phyloP scores from a whole-genome alignment of 2,113 vertebrate genomes.

The Pholis gunnellus region DNA sequence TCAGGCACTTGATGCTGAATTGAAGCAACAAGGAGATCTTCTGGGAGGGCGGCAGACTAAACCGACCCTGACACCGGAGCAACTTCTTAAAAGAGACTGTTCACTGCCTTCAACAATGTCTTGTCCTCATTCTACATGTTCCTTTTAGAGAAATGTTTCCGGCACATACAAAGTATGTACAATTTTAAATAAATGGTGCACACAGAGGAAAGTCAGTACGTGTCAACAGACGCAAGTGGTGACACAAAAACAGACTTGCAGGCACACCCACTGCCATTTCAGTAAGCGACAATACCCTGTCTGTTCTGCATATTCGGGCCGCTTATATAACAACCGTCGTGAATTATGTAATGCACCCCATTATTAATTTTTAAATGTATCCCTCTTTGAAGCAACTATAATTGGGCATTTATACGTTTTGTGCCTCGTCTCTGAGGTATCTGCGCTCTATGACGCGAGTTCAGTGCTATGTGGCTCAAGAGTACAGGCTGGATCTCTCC shows the following conservation, averaged over 20 bases:
- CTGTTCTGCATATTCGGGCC: conserved; percentile 61
- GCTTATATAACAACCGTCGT: conserved; percentile 75
- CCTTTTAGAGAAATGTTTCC: neutral
- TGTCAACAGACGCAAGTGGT: neutral
- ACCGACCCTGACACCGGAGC: conserved; percentile 49
- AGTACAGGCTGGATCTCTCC: conserved; percentile 16
- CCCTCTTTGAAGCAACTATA: conserved; percentile 77
- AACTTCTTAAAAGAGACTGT: conserved; percentile 15
- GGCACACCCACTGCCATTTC: conserved; percentile 35
- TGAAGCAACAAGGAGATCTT: conserved; percentile 46
- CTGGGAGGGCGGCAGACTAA: conserved; percentile 22
- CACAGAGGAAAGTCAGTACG: neutral
- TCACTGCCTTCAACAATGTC: conserved; percentile 13
- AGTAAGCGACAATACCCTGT: conserved; percentile 58
- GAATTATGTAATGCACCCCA: conserved; percentile 69
- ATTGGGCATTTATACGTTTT: conserved; percentile 80
- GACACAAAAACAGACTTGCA: conserved; percentile 8
- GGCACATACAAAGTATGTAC: neutral
- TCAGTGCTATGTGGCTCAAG: conserved; percentile 44
- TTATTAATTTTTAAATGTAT: conserved; percentile 77
- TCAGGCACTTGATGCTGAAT: conserved; percentile 48
- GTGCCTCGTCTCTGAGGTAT: conserved; percentile 58
- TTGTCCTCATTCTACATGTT: conserved; percentile 4
- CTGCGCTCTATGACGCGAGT: conserved; percentile 43
- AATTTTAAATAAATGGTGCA: neutral